Percentiles rank a stretch among this genome's conserved stretches.
Evolutionary conservation across 2,888 invertebrate genomes (phyloP).

Genomic region (Thecophora atra): DNA sequence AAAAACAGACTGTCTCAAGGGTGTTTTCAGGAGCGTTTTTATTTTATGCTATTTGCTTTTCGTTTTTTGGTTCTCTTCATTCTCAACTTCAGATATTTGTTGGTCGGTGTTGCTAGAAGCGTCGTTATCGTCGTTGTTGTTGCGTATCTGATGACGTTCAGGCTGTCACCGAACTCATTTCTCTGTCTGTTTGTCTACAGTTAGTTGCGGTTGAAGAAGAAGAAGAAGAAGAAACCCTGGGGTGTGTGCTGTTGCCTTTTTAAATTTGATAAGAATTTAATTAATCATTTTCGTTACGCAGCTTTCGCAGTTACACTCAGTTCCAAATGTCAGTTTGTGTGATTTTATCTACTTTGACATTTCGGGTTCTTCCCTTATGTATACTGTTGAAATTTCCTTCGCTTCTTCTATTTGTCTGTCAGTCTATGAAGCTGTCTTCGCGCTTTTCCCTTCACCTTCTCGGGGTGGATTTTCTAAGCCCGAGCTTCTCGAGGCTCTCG

Average conservation of each 20-base stretch:
- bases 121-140: not conserved
- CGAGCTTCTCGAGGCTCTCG: no score
- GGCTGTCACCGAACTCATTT: not conserved
- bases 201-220: not conserved
- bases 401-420: not conserved
- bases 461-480: no score
- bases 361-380: not conserved
- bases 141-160: not conserved
- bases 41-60: not conserved
- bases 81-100: no score
- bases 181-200: not conserved
- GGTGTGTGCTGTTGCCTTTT: no score
- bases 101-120: no score
- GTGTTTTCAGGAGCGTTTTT: not conserved
- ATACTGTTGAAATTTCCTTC: not conserved
- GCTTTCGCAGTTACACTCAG: no score
- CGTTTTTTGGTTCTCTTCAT: no score
- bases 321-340: not conserved
- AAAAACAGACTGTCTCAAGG: constrained; percentile 20
- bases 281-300: no score
- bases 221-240: no score
- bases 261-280: no score
- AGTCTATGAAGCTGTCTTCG: no score
- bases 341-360: not conserved
- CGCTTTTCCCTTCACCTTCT: no score